Base-by-base conservation (phyloP, 2,113 vertebrate genomes). In the Rousettus leschenaultii region DNA sequence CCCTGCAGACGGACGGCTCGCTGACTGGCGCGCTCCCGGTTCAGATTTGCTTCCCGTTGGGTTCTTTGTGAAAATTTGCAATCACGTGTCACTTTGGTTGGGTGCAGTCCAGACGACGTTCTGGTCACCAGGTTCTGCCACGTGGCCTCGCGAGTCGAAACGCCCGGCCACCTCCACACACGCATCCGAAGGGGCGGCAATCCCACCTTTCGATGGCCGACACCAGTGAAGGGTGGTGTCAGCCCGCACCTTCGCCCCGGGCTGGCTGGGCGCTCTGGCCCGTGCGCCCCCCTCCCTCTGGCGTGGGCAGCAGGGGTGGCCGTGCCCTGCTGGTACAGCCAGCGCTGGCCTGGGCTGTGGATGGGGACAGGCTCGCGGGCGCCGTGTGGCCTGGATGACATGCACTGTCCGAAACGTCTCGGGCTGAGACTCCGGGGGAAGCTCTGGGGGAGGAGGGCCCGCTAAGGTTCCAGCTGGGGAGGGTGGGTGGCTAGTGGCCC, bases 231-330 rank as follows among this genome's bases (percentile, higher is more conserved):
- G 9, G 22, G 51, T 21, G 4, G 2, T 1, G 3, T 13, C 21
- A 0, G 1, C 45, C 38, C 18, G 0, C 26, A 3, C 22, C 1
- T 6, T 10, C 16, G 3, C 14, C 2, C 9, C 0, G 4, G 55
- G 35, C 3, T 7, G 61, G 28, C 65, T 6, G 45, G 35, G 71
- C 10, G 48, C 59, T 21, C 59, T 21, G 48, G 51, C 28, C 51
- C n/a, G 2, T 3, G 57, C 10, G 43, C 8, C 43, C 66, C 35
- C 59, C 30, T 33, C 26, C 55, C 66, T 35, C 18, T 51, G 24
- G 55, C 21, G 19, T 8, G 3, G 55, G 55, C 19, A 22, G 7
- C 6, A 57, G 55, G 1, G 18, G 55, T 57, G 55, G 55, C 55
- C 55, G 22, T 22, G 19, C 55, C 22, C 55, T 57, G 55, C 55